Percentiles rank a stretch among this genome's conserved stretches.
Conservation (phyloP, 2,113 vertebrate genomes). For the Scomber colias region DNA sequence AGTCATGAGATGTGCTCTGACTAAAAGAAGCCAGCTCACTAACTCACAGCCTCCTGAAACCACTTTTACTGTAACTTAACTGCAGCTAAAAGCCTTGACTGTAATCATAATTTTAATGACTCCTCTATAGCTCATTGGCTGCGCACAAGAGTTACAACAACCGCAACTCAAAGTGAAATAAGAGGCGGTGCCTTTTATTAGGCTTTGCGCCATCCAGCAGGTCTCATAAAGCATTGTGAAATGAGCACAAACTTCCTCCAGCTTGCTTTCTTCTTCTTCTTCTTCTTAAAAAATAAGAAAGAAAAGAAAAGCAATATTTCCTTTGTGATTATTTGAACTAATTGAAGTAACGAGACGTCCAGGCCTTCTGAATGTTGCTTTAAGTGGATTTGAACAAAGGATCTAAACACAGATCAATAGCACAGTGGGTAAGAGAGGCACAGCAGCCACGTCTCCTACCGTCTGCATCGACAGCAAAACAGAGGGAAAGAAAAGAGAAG, state of each 20-base stretch:
- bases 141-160: slow-evolving; percentile 20
- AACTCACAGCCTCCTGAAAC: slow-evolving; percentile 17
- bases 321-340: background rate
- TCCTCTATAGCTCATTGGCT: slow-evolving; percentile 17
- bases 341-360: slow-evolving; percentile 34
- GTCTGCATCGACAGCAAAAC: slow-evolving; percentile 53
- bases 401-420: slow-evolving; percentile 67
- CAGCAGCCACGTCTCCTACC: slow-evolving; percentile 41
- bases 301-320: background rate
- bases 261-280: background rate
- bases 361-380: slow-evolving; percentile 28
- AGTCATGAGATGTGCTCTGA: slow-evolving; percentile 23
- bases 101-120: slow-evolving; percentile 44
- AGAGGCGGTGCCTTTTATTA: slow-evolving; percentile 24
- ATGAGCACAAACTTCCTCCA: slow-evolving; percentile 18
- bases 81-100: slow-evolving; percentile 52
- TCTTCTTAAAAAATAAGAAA: background rate
- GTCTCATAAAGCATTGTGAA: slow-evolving; percentile 23
- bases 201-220: slow-evolving; percentile 12
- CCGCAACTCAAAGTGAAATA: slow-evolving; percentile 38
- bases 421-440: slow-evolving; percentile 50
- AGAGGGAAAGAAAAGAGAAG: slow-evolving; percentile 29
- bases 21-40: slow-evolving; percentile 9
- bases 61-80: slow-evolving; percentile 48
- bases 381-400: slow-evolving; percentile 49